A percentile compares a stretch with the other conserved stretches of the same genome.
Conservation (phyloP, 2,797 vertebrate species). For the Silurus lanzhouensis region DNA sequence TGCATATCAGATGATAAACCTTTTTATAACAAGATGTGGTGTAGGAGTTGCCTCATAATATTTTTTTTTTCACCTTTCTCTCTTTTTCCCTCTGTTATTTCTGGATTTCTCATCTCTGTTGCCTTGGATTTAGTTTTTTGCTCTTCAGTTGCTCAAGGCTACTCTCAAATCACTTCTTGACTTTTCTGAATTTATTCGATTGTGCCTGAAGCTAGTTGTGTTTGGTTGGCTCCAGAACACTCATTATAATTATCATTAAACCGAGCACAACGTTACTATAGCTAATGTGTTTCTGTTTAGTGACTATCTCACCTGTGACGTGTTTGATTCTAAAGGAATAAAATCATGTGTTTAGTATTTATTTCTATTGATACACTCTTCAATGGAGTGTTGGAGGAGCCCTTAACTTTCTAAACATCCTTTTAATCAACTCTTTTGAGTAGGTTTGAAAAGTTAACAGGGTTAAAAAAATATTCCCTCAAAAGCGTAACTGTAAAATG, state of each 20-base stretch:
- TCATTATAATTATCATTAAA: slow-evolving; percentile 1
- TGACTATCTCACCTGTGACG: neutral
- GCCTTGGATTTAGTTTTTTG: neutral
- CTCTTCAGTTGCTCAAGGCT: neutral
- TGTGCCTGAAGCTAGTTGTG: slow-evolving; percentile 7
- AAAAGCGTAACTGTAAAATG: neutral
- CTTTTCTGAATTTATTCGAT: neutral
- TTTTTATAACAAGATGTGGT: slow-evolving; percentile 3
- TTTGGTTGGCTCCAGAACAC: neutral
- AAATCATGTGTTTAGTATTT: neutral
- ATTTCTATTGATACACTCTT: neutral
- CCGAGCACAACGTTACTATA: neutral
- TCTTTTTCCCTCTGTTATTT: neutral
- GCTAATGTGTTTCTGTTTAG: neutral
- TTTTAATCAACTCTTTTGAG: neutral
- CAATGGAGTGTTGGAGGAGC: neutral
- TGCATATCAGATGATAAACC: neutral
- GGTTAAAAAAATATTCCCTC: neutral
- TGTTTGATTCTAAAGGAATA: neutral
- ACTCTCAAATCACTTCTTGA: slow-evolving; percentile 1
- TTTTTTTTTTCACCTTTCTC: neutral
- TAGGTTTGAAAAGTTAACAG: too few species aligned
- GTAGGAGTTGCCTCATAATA: neutral
- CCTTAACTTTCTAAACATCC: neutral
- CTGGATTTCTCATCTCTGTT: neutral